Conservation (phyloP, 2,888 invertebrate genomes). For the Aleiodes testaceus region DNA sequence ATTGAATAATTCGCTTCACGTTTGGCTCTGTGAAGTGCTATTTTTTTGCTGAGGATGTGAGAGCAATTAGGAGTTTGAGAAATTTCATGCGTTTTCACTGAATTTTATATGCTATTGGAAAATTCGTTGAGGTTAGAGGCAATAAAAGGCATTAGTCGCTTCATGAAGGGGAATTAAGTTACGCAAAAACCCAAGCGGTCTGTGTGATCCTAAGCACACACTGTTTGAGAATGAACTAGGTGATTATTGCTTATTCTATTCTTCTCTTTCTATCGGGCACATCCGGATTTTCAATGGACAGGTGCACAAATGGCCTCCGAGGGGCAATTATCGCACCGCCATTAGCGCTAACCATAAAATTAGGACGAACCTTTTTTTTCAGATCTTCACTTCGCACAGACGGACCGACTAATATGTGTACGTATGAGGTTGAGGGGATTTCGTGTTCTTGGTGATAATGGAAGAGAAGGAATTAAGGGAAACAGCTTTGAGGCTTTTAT, state of each 20-base stretch:
- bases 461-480: conserved; percentile 11
- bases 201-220: conserved; percentile 25
- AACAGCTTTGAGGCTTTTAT: conserved; percentile 28
- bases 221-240: conserved; percentile 26
- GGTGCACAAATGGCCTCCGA: conserved; percentile 27
- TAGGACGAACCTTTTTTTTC: conserved; percentile 15
- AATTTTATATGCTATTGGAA: conserved; percentile 15
- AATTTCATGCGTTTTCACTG: too few relatives aligned
- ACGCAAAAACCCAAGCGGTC: conserved; percentile 25
- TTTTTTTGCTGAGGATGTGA: too few relatives aligned
- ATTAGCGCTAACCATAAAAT: conserved; percentile 30
- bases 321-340: conserved; percentile 19
- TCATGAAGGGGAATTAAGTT: background rate
- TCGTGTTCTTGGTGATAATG: conserved; percentile 17
- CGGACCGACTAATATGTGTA: conserved; percentile 17
- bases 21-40: too few relatives aligned
- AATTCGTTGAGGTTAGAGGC: conserved; percentile 3
- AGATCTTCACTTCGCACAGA: background rate
- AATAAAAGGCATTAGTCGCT: conserved; percentile 23
- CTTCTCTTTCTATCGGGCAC: conserved; percentile 8
- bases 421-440: background rate
- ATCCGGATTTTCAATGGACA: conserved; percentile 27
- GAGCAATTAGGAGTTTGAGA: too few relatives aligned
- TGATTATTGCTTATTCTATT: conserved; percentile 8
- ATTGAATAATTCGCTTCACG: too few relatives aligned